A percentile compares a stretch with the other conserved stretches of the same genome.
Evolutionary conservation across 2,113 vertebrate species (phyloP).

Genomic region (Leptocoma aspasia): DNA sequence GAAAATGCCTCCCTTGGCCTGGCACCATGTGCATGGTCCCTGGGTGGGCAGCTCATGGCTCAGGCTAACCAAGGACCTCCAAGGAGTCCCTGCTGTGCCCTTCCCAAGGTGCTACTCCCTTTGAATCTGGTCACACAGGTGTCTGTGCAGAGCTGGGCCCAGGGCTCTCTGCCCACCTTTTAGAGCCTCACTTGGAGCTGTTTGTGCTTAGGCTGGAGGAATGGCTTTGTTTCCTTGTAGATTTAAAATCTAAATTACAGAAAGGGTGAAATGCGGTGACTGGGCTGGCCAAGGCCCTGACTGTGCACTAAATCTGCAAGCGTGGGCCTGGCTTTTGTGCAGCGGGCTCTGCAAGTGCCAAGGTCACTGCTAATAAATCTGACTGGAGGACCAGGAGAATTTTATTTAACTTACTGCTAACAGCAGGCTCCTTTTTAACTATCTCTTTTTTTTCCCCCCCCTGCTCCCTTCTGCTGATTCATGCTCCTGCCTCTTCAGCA

Average conservation of each 20-base stretch:
- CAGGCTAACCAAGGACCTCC: neutral
- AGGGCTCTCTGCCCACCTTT: neutral
- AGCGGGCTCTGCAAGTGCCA: conserved; percentile 15
- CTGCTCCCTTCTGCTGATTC: conserved; percentile 45
- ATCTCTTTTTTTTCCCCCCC: neutral
- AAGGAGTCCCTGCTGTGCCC: neutral
- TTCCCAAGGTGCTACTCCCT: neutral
- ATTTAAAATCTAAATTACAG: neutral
- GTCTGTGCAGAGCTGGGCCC: neutral
- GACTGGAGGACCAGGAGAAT: neutral
- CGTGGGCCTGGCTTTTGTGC: neutral
- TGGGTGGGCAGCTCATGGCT: neutral
- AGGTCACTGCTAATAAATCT: conserved; percentile 60
- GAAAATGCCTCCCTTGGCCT: neutral
- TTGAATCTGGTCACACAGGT: too few relatives aligned
- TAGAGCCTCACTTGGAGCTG: neutral
- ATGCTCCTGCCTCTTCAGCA: neutral
- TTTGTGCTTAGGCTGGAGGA: neutral
- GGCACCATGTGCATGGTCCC: neutral
- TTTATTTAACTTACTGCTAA: neutral
- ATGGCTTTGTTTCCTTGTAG: neutral
- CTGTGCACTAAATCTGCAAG: conserved; percentile 16
- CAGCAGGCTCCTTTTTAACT: conserved; percentile 6
- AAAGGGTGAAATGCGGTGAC: neutral
- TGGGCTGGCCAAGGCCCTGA: neutral